Evolutionary conservation across 2,888 invertebrate genomes (phyloP), one percentile per base, ranked within the genome.

Genomic region (Entomobrya proxima): DNA sequence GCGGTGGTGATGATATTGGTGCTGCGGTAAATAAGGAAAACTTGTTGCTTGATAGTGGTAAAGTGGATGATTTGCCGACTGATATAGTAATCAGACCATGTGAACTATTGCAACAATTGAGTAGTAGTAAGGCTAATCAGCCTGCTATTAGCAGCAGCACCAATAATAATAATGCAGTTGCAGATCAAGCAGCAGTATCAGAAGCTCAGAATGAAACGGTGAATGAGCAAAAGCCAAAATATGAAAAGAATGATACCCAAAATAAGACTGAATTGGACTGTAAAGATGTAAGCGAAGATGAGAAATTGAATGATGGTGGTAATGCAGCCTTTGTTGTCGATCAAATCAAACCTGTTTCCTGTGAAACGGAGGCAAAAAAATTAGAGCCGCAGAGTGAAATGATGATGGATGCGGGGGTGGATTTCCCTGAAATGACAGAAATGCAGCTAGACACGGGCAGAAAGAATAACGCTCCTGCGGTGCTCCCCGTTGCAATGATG

Each of bases 1-100:
- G 9, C 1, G n/a, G 32, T 0, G 97, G 99, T 0, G 99, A 99
- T 91, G 98, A 99, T 47, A 47, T n/a, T 5, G 47, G n/a, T 47
- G 47, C 5, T 15, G 9, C 47, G n/a, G 3, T 18, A 7, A 58
- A 58, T 24, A 24, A 24, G 24, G 18, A 35, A 67, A 35, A n/a
- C n/a, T n/a, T n/a, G n/a, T 35, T 67, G 21, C 11, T 35, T 91
- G 98, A 99, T 47, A 47, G 15, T 5, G 47, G n/a, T 47, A n/a
- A 5, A 47, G 9, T n/a, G n/a, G 55, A n/a, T 35, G 37, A 67
- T 72, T 27, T n/a, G 24, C 15, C 44, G 44, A 47, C 47, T 40
- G 78, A 52, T 69, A 55, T 40, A 67, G 6, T 72, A 84, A 84
- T 84, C 78, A 84, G 84, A 72, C 78, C 78, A 84, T 84, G 78